Conservation (phyloP, 2,113 vertebrate species). For the Oryzias celebensis region DNA sequence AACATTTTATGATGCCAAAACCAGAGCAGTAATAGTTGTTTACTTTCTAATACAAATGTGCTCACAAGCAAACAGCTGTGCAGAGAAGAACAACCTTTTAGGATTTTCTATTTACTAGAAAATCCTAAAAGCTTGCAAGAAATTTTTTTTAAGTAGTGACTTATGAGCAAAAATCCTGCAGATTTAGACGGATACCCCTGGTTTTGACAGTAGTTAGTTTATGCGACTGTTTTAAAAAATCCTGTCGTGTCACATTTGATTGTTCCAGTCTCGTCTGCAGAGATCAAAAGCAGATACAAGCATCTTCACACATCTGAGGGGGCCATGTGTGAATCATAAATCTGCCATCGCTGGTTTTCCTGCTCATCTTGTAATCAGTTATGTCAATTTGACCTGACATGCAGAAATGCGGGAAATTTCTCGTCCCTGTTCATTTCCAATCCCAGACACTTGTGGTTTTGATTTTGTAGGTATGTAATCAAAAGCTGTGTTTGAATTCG, state of each 20-base stretch:
- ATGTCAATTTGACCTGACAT: conserved; percentile 12
- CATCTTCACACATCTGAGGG: background rate
- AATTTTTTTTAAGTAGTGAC: background rate
- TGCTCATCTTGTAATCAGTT: conserved; percentile 23
- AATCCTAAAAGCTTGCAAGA: too few relatives aligned
- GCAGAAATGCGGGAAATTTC: conserved; percentile 17
- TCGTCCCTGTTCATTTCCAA: conserved; percentile 29
- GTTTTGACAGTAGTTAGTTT: conserved; percentile 1
- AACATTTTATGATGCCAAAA: background rate
- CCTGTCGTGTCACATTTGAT: background rate
- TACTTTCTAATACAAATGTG: background rate
- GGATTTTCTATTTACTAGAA: too few relatives aligned
- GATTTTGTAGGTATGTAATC: conserved; percentile 41
- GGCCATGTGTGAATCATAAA: conserved; percentile 8
- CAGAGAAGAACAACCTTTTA: too few relatives aligned
- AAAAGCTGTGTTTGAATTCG: conserved; percentile 22
- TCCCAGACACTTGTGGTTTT: conserved; percentile 34
- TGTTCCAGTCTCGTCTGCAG: background rate
- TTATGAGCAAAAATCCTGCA: background rate
- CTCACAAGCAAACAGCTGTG: too few relatives aligned
- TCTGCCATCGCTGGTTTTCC: conserved; percentile 4
- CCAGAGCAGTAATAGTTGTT: background rate
- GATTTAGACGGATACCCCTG: background rate
- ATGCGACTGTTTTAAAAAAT: background rate
- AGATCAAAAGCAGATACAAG: conserved; percentile 20